phyloP scores from a whole-genome alignment of 2,113 vertebrate species.

The Psephotus haematonotus region DNA sequence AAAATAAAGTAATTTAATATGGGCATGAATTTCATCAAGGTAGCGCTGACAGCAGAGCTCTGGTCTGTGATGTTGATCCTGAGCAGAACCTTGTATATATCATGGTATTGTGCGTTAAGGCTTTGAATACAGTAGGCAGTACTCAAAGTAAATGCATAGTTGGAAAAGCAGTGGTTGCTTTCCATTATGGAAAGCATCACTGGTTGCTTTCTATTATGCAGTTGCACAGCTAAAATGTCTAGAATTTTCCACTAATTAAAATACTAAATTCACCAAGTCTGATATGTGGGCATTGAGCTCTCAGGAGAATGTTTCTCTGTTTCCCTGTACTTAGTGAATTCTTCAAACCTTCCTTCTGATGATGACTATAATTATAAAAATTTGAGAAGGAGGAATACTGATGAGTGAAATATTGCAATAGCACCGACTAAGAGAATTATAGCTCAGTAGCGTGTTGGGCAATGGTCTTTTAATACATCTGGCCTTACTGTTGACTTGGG shows the following conservation, averaged over 20 bases:
- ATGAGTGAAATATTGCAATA: constrained; percentile 45
- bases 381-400: constrained; percentile 65
- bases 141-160: neutral
- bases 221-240: neutral
- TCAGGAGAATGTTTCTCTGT: constrained; percentile 27
- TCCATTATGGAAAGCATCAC: neutral
- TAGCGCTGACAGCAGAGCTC: neutral
- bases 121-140: neutral
- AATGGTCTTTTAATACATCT: neutral
- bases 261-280: constrained; percentile 1
- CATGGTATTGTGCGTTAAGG: neutral
- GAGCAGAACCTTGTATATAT: neutral
- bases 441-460: neutral
- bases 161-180: neutral
- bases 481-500: neutral
- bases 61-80: neutral
- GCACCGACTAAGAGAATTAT: neutral
- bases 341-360: constrained; percentile 45
- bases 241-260: constrained; percentile 48
- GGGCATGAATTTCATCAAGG: neutral
- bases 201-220: neutral
- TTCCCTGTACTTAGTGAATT: constrained; percentile 34
- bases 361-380: constrained; percentile 59
- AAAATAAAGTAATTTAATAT: neutral
- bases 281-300: constrained; percentile 28